These are phyloP conservation scores for Hedychridium roseum DNA, from an alignment of 2,888 invertebrate genomes.

Conservation along the genomic window DNA sequence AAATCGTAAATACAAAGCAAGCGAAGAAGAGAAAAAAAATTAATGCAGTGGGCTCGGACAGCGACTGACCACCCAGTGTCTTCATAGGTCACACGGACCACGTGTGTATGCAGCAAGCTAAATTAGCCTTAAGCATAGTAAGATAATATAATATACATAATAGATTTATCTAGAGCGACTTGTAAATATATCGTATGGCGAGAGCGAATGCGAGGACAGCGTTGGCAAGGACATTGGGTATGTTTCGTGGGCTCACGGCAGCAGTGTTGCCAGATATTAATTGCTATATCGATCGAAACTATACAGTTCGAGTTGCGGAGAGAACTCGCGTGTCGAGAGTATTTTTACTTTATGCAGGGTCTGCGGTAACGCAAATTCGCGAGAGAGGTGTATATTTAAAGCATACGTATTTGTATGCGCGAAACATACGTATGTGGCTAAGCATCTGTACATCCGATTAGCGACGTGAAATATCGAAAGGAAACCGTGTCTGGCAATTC, in stretches of 20 bases:
- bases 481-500: too few relatives aligned
- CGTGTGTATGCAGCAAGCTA: constrained; percentile 58
- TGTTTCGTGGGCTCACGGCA: constrained; percentile 27
- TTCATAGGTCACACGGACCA: constrained; percentile 60
- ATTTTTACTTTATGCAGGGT: too few relatives aligned
- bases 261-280: constrained; percentile 36
- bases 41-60: constrained; percentile 80
- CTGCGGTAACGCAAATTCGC: too few relatives aligned
- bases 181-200: constrained; percentile 42
- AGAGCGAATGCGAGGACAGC: constrained; percentile 31
- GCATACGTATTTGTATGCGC: too few relatives aligned
- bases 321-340: too few relatives aligned
- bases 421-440: too few relatives aligned
- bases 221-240: constrained; percentile 25
- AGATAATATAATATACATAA: constrained; percentile 55
- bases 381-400: too few relatives aligned
- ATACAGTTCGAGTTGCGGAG: too few relatives aligned
- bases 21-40: constrained; percentile 89
- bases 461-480: too few relatives aligned
- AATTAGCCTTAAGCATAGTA: constrained; percentile 59
- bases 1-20: constrained; percentile 89
- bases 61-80: constrained; percentile 78
- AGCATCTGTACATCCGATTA: too few relatives aligned
- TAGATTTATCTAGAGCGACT: constrained; percentile 41
- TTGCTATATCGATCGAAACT: too few relatives aligned